Conservation (phyloP, 2,888 invertebrate species). For the Meganola albula region DNA sequence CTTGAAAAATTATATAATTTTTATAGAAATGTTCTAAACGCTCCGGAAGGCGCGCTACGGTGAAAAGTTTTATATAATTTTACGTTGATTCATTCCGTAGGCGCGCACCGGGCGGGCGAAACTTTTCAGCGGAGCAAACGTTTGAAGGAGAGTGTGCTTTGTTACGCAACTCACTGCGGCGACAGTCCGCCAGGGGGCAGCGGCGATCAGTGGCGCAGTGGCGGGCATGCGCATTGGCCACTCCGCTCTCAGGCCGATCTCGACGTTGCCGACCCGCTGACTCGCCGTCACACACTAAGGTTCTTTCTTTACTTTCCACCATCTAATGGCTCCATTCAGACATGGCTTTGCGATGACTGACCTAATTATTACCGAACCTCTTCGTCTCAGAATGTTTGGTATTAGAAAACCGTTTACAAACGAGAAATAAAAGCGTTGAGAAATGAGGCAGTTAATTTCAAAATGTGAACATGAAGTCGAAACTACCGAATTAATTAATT, state of each 20-base stretch:
- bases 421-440: too few species aligned
- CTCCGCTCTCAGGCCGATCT: too few species aligned
- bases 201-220: conserved; percentile 73
- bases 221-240: conserved; percentile 67
- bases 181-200: conserved; percentile 72
- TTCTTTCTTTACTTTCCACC: conserved; percentile 42
- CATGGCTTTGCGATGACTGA: conserved; percentile 13
- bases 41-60: conserved; percentile 46
- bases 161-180: conserved; percentile 75
- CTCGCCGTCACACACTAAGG: conserved; percentile 30
- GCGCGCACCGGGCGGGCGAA: conserved; percentile 61
- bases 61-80: conserved; percentile 67
- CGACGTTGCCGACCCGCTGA: conserved; percentile 4
- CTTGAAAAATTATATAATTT: conserved; percentile 22
- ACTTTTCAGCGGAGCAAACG: conserved; percentile 69
- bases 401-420: too few species aligned
- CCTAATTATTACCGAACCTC: conserved; percentile 24
- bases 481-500: too few species aligned
- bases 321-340: conserved; percentile 27
- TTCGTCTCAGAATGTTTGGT: too few species aligned
- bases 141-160: conserved; percentile 68
- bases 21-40: conserved; percentile 25
- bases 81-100: conserved; percentile 58
- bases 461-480: too few species aligned
- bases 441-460: too few species aligned